A percentile compares a stretch with the other conserved stretches of the same genome.
These are phyloP conservation scores for Rhinolophus ferrumequinum DNA, from an alignment of 2,113 vertebrate genomes.

Conservation along the genomic window DNA sequence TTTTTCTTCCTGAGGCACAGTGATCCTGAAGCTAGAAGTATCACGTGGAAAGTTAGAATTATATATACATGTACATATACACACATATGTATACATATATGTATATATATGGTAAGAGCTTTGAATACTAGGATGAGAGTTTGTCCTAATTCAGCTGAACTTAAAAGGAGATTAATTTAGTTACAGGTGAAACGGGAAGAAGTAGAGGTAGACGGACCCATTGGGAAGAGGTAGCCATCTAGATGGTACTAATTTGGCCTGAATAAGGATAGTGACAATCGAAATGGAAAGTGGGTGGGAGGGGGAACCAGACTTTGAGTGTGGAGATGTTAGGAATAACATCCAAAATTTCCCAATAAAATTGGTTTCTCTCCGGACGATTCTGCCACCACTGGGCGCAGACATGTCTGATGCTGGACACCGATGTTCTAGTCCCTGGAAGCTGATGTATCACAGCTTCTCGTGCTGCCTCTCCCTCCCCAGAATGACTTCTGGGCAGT, in stretches of 20 bases:
- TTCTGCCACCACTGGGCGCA: neutral
- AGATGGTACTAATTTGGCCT: neutral
- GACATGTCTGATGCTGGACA: neutral
- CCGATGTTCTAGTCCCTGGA: accelerated
- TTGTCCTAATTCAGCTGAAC: neutral
- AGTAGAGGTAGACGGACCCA: neutral
- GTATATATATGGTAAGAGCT: neutral
- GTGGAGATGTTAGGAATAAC: neutral
- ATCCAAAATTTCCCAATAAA: neutral
- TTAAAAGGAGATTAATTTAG: neutral
- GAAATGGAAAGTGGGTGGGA: neutral
- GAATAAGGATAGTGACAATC: neutral
- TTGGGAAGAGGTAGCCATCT: neutral
- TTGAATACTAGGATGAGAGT: neutral
- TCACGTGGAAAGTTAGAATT: neutral
- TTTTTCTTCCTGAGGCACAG: neutral
- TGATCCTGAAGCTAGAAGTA: neutral
- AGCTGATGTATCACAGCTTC: accelerated
- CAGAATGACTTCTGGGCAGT: neutral
- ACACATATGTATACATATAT: no score
- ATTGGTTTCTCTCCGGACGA: no score
- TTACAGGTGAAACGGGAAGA: neutral
- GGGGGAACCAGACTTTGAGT: neutral
- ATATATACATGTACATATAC: no score
- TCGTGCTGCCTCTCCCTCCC: neutral